Base-by-base conservation (phyloP, 2,888 invertebrate genomes). In the Phragmatobia fuliginosa region DNA sequence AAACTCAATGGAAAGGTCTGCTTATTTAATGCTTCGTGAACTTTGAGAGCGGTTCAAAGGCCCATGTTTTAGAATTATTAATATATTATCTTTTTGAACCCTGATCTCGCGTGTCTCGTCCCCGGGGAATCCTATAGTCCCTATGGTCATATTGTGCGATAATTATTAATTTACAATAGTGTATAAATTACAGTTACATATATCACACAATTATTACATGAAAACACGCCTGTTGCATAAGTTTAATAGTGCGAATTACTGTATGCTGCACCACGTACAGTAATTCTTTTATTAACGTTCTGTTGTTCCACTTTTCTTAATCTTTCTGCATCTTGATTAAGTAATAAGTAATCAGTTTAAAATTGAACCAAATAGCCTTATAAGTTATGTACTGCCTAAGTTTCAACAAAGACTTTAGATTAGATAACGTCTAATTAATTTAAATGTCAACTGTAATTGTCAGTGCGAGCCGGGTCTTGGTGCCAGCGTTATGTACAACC, bases 401-500 rank as follows among this genome's bases (percentile, higher is more conserved):
- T 73, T 68, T 64, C 62, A 73, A 70, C 67, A 65, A 80, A 80
- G 74, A 64, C 75, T 71, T 61, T 75, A 68, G 66, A 62, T 69
- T 69, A 72, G 67, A 56, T 66, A 69, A 67, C 49, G 62, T 68
- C 38, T 71, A 72, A 73, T 77, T 73, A 69, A 74, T 67, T 67
- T 45, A 62, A 64, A 64, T 73, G 70, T 74, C 80, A 72, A 80
- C 73, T 83, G 18, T 75, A 65, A 87, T 85, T 80, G 95, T 52
- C 96, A 99, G 99, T 99, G 99, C 92, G 99, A 99, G 91, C 99
- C 99, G 63, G 99, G 99, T 4, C 96, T 99, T 82, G 99, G 99
- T 49, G 99, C 99, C 71, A 99, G 99, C 87, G 99, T 99, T 68
- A 98, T 99, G 97, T 99, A 99, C 96, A 99, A 99, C 94, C 96